phyloP scores from a whole-genome alignment of 2,888 invertebrate species.

The Mycalesis mineus region DNA sequence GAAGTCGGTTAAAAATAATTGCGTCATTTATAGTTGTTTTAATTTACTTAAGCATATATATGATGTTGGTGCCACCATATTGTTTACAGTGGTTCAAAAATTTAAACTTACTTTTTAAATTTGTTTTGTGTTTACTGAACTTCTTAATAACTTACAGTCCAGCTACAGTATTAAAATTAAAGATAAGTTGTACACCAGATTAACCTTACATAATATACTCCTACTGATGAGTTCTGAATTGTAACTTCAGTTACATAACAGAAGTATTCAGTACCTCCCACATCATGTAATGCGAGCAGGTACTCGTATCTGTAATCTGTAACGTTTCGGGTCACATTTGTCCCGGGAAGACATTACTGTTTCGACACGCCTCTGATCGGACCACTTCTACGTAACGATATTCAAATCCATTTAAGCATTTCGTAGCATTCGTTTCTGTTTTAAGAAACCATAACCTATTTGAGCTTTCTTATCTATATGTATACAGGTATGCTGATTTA shows the following conservation, averaged over 20 bases:
- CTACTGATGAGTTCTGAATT: neutral
- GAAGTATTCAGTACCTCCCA: slow-evolving; percentile 14
- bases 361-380: slow-evolving; percentile 50
- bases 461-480: neutral
- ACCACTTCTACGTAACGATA: slow-evolving; percentile 61
- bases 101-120: no score
- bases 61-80: no score
- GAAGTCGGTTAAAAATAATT: no score
- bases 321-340: slow-evolving; percentile 56
- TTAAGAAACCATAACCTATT: slow-evolving; percentile 15
- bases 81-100: no score
- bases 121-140: no score
- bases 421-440: slow-evolving; percentile 13
- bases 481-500: no score
- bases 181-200: no score
- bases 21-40: no score
- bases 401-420: slow-evolving; percentile 44
- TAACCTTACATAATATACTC: neutral
- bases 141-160: no score
- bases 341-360: slow-evolving; percentile 67
- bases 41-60: no score
- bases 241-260: slow-evolving; percentile 1
- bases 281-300: slow-evolving; percentile 59
- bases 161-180: no score
- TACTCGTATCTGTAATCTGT: no score